Evolutionary conservation across 2,888 invertebrate species (phyloP).

Genomic region (Erebia palarica): DNA sequence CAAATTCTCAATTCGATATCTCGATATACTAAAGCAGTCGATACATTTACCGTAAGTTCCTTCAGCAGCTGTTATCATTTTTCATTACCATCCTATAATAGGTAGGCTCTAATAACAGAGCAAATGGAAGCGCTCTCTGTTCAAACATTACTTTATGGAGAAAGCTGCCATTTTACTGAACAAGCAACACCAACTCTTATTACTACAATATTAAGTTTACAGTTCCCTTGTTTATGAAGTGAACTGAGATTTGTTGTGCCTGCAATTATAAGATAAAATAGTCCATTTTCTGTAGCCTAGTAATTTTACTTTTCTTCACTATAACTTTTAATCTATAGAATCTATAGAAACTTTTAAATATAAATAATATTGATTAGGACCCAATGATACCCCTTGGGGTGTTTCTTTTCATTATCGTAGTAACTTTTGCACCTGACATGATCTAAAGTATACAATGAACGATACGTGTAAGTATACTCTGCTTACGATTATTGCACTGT

Average conservation of each 20-base stretch:
- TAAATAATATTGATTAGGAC: slow-evolving; percentile 7
- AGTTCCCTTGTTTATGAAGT: not conserved
- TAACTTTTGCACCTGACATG: not conserved
- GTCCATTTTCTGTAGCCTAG: slow-evolving; percentile 16
- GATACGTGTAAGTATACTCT: too few relatives aligned
- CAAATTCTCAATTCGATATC: not conserved
- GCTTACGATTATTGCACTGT: too few relatives aligned
- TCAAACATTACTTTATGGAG: slow-evolving; percentile 29
- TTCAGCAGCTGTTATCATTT: slow-evolving; percentile 17
- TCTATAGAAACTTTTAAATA: not conserved
- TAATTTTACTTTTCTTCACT: slow-evolving; percentile 21
- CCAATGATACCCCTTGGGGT: slow-evolving; percentile 5
- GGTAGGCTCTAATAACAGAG: slow-evolving; percentile 28
- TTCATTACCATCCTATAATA: slow-evolving; percentile 26
- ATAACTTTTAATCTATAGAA: slow-evolving; percentile 15
- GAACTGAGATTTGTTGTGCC: slow-evolving; percentile 11
- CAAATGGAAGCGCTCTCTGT: slow-evolving; percentile 26
- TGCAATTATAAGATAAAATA: slow-evolving; percentile 21
- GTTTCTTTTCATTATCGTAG: not conserved
- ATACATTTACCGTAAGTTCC: not conserved
- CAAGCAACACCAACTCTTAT: slow-evolving; percentile 15
- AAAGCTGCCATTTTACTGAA: slow-evolving; percentile 22
- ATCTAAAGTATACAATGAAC: too few relatives aligned
- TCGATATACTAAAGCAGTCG: not conserved
- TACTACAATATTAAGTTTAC: slow-evolving; percentile 1